Base-by-base conservation (phyloP, 2,797 vertebrate genomes). In the Neosilurus mollespiculum region DNA sequence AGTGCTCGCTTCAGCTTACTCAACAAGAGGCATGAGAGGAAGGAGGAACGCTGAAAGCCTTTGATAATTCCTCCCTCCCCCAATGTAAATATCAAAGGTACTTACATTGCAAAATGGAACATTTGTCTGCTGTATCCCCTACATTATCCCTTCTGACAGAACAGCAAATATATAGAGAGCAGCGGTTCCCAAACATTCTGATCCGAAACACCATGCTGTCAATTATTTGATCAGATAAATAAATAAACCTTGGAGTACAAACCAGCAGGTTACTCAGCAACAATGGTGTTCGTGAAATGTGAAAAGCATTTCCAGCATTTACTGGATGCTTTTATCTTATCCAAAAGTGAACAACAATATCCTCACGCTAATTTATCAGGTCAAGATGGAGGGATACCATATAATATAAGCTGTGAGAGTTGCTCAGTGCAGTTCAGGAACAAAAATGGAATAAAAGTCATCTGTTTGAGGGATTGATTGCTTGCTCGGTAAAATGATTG, bases 71-170 rank as follows among this genome's bases (percentile, higher is more conserved):
- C 18, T 58, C 54, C 8, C 62, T 62, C 66, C 65, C 56, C 67
- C 64, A 80, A 83, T 83, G 85, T 85, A 62, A 51, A 78, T 51
- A 78, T 80, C 51, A 59, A 67, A 81, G 22, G 75, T 77, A 86
- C 82, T 84, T 78, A 86, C 80, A 84, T 73, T 69, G 75, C 43
- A 59, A 84, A 88, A 85, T 30, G 56, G 59, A 49, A 73, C 11
- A 75, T 16, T 54, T 22, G 67, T 71, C 49, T 85, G 34, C 84
- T 26, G 53, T 82, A 80, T 61, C 71, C 10, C n/a, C 59, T 24
- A 37, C 59, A 62, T 64, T 78, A 75, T 64, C 43, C 69, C 43
- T 64, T 69, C n/a, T 22, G 30, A 81, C 34, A 78, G 65, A 58
- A 49, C 34, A 18, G 54, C 54, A 71, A 81, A 71, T 59, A 61